Percentiles rank a stretch among this genome's conserved stretches.
Conservation (phyloP, 1,140 invertebrate species). For the Ectropis grisescens region DNA sequence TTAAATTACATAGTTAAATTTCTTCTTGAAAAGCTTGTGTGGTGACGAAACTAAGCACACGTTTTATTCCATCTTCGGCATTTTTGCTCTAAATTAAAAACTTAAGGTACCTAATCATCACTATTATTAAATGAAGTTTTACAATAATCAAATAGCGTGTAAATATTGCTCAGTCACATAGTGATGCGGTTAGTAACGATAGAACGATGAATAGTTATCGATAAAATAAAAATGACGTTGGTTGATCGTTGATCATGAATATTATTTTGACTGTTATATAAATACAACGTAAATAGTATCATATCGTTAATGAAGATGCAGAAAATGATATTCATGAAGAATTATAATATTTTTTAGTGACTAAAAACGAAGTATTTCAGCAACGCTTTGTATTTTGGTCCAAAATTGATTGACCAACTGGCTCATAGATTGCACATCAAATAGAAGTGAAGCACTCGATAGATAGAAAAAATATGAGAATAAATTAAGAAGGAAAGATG, state of each 20-base stretch:
- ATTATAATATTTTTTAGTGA: not conserved
- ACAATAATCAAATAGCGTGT: constrained; percentile 14
- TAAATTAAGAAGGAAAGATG: constrained; percentile 14
- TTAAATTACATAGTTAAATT: no score
- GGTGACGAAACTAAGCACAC: constrained; percentile 41
- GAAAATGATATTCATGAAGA: not conserved
- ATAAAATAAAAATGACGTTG: not conserved
- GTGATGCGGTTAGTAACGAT: constrained; percentile 15
- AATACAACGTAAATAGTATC: not conserved
- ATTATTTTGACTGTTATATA: no score
- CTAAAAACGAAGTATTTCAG: not conserved
- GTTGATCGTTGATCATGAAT: no score
- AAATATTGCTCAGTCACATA: constrained; percentile 23
- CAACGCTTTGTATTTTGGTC: constrained; percentile 22
- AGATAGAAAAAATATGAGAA: constrained; percentile 47
- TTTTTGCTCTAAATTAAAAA: constrained; percentile 26
- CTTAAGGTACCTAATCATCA: not conserved
- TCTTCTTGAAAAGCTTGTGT: no score
- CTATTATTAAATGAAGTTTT: not conserved
- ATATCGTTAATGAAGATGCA: not conserved
- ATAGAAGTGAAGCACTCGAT: constrained; percentile 46
- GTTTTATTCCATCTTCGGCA: constrained; percentile 24
- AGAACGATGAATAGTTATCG: constrained; percentile 1
- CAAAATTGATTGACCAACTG: constrained; percentile 41
- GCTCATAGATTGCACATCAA: constrained; percentile 56